Percentiles rank a stretch among this genome's conserved stretches.
These are phyloP conservation scores for Julus scandinavius DNA, from an alignment of 2,888 invertebrate species.

Conservation along the genomic window DNA sequence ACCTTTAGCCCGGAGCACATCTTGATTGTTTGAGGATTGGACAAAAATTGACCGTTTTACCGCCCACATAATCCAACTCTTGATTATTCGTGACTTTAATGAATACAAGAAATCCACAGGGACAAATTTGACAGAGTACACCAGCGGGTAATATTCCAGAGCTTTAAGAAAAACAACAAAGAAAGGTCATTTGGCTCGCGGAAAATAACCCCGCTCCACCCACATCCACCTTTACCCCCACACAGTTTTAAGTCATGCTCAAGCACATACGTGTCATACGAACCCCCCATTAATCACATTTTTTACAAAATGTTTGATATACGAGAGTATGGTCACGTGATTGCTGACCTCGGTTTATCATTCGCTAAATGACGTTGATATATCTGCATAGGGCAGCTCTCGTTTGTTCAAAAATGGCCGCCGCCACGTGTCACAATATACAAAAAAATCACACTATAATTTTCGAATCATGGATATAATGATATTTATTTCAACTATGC, in stretches of 20 bases:
- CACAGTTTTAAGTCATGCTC: not conserved
- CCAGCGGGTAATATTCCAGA: not conserved
- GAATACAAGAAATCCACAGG: conserved; percentile 4
- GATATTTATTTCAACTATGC: no score
- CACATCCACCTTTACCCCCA: conserved; percentile 33
- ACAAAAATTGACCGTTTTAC: not conserved
- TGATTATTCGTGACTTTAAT: conserved; percentile 1
- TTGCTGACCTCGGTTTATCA: not conserved
- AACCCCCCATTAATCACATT: not conserved
- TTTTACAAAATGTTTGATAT: not conserved
- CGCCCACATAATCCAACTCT: not conserved
- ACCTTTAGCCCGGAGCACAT: not conserved
- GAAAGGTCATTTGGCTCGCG: conserved; percentile 1
- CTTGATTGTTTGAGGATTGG: conserved; percentile 14
- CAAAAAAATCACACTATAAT: no score
- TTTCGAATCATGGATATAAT: no score
- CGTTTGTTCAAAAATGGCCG: not conserved
- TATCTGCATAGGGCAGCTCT: not conserved
- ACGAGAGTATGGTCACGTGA: not conserved
- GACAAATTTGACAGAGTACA: not conserved
- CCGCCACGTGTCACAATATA: not conserved
- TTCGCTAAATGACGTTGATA: not conserved
- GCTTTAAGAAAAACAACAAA: not conserved
- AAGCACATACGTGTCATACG: not conserved
- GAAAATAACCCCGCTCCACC: not conserved